Evolutionary conservation across 2,888 invertebrate genomes (phyloP).

Genomic region (Masnerella sp.): DNA sequence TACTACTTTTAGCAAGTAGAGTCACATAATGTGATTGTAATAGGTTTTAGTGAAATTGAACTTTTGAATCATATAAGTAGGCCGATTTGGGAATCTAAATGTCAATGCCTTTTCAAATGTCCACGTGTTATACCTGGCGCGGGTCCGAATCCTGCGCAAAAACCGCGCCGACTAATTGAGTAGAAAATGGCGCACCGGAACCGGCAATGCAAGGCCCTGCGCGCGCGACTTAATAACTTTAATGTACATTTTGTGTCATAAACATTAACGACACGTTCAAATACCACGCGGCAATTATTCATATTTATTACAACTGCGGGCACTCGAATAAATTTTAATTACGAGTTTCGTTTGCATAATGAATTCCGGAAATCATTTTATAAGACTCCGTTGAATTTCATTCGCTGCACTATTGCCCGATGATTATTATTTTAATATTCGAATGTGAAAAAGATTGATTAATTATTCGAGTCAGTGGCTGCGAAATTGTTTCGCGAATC

Average conservation of each 20-base stretch:
- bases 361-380: slow-evolving; percentile 17
- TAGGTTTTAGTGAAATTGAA: slow-evolving; percentile 43
- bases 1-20: too few relatives aligned
- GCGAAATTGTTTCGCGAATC: slow-evolving; percentile 2
- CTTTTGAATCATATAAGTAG: slow-evolving; percentile 43
- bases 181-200: not conserved
- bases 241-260: slow-evolving; percentile 7
- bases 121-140: slow-evolving; percentile 27
- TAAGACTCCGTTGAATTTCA: slow-evolving; percentile 2
- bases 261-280: not conserved
- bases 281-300: slow-evolving; percentile 8
- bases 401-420: slow-evolving; percentile 2
- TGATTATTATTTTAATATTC: not conserved
- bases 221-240: not conserved
- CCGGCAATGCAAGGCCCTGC: not conserved
- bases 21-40: slow-evolving; percentile 48
- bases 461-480: not conserved
- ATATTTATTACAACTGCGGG: slow-evolving; percentile 4
- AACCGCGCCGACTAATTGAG: not conserved
- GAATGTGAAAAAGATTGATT: not conserved
- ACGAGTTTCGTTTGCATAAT: slow-evolving; percentile 25
- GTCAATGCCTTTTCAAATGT: slow-evolving; percentile 45
- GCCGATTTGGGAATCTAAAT: slow-evolving; percentile 29
- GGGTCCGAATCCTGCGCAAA: not conserved
- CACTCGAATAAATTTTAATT: slow-evolving; percentile 25